phyloP scores from a whole-genome alignment of 2,797 vertebrate genomes.

The Buceros bicornis region DNA sequence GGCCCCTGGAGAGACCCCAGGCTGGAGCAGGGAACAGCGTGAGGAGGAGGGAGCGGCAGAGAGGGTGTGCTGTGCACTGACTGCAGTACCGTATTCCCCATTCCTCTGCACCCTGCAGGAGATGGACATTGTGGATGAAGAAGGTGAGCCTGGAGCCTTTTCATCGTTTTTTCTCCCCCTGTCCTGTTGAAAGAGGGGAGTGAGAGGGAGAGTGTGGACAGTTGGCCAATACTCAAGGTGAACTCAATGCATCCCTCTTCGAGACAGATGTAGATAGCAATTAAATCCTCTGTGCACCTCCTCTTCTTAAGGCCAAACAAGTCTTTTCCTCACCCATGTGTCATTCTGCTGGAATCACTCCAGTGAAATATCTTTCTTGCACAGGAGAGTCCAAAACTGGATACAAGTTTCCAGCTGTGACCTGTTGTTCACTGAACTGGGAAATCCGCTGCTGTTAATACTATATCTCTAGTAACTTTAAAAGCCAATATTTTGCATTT shows the following conservation, averaged over 20 bases:
- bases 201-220: neutral
- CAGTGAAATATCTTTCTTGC: neutral
- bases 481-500: neutral
- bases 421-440: neutral
- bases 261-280: neutral
- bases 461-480: neutral
- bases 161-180: too few relatives aligned
- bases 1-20: neutral
- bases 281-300: neutral
- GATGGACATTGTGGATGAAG: neutral
- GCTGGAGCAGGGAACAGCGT: neutral
- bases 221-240: neutral
- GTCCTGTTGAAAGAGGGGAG: neutral
- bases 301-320: neutral
- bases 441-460: neutral
- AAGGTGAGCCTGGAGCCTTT: neutral
- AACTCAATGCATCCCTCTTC: fast-evolving
- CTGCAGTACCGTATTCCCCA: too few relatives aligned
- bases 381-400: neutral
- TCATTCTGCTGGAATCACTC: neutral
- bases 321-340: neutral
- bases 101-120: fast-evolving
- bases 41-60: too few relatives aligned
- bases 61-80: fast-evolving
- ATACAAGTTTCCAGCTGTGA: neutral